Conservation (phyloP, 2,888 invertebrate genomes). For the Platypus cylindrus region DNA sequence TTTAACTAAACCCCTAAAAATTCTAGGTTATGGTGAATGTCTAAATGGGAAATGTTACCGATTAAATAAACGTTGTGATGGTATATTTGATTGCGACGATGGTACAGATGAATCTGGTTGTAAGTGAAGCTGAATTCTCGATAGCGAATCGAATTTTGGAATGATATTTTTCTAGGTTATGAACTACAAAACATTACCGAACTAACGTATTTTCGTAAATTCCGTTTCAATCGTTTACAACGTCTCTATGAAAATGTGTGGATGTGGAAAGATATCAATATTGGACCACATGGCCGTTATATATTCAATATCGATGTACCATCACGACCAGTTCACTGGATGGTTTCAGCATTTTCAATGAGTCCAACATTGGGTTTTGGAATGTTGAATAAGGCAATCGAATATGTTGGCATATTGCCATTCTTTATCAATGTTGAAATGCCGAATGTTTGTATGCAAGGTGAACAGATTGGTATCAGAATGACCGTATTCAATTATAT, state of each 20-base stretch:
- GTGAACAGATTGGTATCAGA: constrained; percentile 51
- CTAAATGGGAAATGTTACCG: constrained; percentile 68
- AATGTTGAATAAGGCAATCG: constrained; percentile 66
- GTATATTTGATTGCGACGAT: constrained; percentile 61
- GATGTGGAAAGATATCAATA: constrained; percentile 90
- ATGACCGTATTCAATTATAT: constrained; percentile 92
- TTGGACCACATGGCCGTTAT: constrained; percentile 79
- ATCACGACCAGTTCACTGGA: constrained; percentile 77
- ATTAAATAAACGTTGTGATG: constrained; percentile 62
- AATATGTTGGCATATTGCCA: constrained; percentile 80
- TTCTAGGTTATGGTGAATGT: constrained; percentile 68
- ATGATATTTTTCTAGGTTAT: constrained; percentile 38
- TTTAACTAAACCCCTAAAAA: too few species aligned
- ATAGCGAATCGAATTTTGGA: too few species aligned
- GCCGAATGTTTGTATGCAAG: constrained; percentile 63
- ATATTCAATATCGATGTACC: constrained; percentile 83
- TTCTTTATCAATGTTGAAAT: constrained; percentile 94
- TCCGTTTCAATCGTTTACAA: constrained; percentile 76
- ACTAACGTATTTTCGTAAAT: constrained; percentile 61
- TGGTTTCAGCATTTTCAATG: constrained; percentile 84
- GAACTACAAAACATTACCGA: constrained; percentile 51
- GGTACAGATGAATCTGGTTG: constrained; percentile 78
- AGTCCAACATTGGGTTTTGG: constrained; percentile 79
- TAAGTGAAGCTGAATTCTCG: too few species aligned
- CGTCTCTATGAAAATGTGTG: constrained; percentile 90